Percentiles rank a stretch among this genome's conserved stretches.
phyloP scores from a whole-genome alignment of 2,797 vertebrate genomes.

The Sebastes oblongus region DNA sequence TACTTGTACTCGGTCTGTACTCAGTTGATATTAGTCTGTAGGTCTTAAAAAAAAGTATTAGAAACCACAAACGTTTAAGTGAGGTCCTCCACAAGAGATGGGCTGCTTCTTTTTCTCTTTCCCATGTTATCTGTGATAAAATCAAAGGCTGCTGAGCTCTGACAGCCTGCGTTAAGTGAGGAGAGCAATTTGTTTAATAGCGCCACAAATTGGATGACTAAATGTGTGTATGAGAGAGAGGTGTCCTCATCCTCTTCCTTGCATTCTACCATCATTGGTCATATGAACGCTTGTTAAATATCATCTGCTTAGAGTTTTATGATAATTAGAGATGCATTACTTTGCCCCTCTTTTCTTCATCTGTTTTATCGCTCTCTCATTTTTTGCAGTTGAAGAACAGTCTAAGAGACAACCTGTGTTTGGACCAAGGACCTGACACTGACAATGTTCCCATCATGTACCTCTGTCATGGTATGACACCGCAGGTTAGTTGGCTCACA shows the following conservation, averaged over 20 bases:
- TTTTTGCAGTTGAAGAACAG: conserved; percentile 90
- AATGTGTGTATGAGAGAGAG: background rate
- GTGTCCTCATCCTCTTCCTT: background rate
- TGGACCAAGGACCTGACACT: conserved; percentile 94
- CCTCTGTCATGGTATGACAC: conserved; percentile 94
- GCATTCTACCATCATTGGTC: background rate
- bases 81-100: background rate
- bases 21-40: background rate
- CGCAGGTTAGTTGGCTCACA: conserved; percentile 87
- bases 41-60: background rate
- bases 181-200: background rate
- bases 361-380: background rate
- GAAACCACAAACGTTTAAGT: background rate
- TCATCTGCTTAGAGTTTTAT: background rate
- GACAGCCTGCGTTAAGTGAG: background rate
- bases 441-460: conserved; percentile 97
- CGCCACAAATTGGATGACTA: background rate
- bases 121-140: background rate
- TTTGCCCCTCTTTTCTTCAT: background rate
- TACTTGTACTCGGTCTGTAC: no score
- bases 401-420: conserved; percentile 91
- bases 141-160: background rate
- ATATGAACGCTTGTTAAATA: background rate
- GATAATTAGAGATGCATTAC: background rate
- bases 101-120: background rate